A percentile compares a stretch with the other conserved stretches of the same genome.
Evolutionary conservation across 2,888 invertebrate species (phyloP).

Genomic region (Diplolepis rosae): DNA sequence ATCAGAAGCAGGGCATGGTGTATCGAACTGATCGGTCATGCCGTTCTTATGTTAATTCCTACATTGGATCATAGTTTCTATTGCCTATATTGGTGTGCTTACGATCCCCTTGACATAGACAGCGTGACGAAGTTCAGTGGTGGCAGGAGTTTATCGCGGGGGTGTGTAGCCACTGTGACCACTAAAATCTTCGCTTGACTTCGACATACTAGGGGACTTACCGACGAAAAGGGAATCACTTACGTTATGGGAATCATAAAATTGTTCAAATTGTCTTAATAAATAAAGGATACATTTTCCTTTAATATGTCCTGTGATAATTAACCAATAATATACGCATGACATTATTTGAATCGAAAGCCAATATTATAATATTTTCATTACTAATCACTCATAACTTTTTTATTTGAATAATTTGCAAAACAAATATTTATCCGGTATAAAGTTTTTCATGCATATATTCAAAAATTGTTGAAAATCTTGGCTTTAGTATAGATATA

Average conservation of each 20-base stretch:
- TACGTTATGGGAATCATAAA: constrained; percentile 66
- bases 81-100: constrained; percentile 40
- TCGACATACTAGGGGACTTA: constrained; percentile 27
- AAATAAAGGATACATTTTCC: neutral
- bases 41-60: constrained; percentile 70
- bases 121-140: constrained; percentile 68
- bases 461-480: constrained; percentile 7
- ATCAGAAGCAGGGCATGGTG: constrained; percentile 59
- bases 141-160: constrained; percentile 68
- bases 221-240: constrained; percentile 43
- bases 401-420: neutral
- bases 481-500: too few relatives aligned
- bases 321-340: too few relatives aligned
- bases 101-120: constrained; percentile 46
- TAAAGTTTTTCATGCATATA: neutral
- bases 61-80: constrained; percentile 61
- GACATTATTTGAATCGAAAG: too few relatives aligned
- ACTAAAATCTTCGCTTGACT: constrained; percentile 62
- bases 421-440: constrained; percentile 5
- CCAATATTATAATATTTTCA: too few relatives aligned
- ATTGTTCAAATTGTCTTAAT: constrained; percentile 51
- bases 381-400: constrained; percentile 1
- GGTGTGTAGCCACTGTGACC: constrained; percentile 71
- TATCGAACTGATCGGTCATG: constrained; percentile 67
- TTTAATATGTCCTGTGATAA: too few relatives aligned